Percentiles rank a stretch among this genome's conserved stretches.
phyloP scores from a whole-genome alignment of 2,888 invertebrate genomes.

The Apamea sordens region DNA sequence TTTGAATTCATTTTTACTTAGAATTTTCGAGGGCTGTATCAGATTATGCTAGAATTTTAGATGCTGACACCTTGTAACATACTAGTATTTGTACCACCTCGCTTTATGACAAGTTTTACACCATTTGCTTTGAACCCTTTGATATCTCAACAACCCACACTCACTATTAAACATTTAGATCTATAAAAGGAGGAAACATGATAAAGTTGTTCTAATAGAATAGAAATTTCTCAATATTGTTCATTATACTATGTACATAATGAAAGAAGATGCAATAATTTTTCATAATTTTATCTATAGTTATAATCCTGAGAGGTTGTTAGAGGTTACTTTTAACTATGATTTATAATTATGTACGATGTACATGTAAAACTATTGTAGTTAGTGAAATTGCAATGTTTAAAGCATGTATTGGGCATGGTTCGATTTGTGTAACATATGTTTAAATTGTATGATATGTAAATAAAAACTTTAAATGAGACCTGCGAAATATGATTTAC shows the following conservation, averaged over 20 bases:
- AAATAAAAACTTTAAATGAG: slow-evolving; percentile 88
- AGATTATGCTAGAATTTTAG: slow-evolving; percentile 79
- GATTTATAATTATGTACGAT: slow-evolving; percentile 83
- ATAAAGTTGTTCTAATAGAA: slow-evolving; percentile 74
- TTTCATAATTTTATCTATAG: slow-evolving; percentile 85
- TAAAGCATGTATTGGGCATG: slow-evolving; percentile 79
- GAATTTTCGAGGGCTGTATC: slow-evolving; percentile 81
- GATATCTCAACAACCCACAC: slow-evolving; percentile 72
- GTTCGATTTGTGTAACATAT: slow-evolving; percentile 84
- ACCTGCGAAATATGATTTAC: slow-evolving; percentile 90
- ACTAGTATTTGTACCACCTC: slow-evolving; percentile 77
- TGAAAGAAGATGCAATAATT: slow-evolving; percentile 86
- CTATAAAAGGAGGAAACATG: slow-evolving; percentile 60
- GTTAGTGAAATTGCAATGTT: slow-evolving; percentile 86
- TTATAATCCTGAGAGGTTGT: slow-evolving; percentile 80
- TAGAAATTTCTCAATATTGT: slow-evolving; percentile 75
- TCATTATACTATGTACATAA: slow-evolving; percentile 82
- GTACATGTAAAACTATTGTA: slow-evolving; percentile 88
- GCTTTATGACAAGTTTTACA: slow-evolving; percentile 80
- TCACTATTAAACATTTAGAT: slow-evolving; percentile 68
- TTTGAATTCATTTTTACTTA: slow-evolving; percentile 80
- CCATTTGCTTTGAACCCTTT: slow-evolving; percentile 78
- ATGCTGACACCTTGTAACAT: slow-evolving; percentile 75
- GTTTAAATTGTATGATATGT: slow-evolving; percentile 88
- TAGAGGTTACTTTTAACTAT: slow-evolving; percentile 77